phyloP scores from a whole-genome alignment of 2,888 invertebrate species.

The Acanthosepion esculentum region DNA sequence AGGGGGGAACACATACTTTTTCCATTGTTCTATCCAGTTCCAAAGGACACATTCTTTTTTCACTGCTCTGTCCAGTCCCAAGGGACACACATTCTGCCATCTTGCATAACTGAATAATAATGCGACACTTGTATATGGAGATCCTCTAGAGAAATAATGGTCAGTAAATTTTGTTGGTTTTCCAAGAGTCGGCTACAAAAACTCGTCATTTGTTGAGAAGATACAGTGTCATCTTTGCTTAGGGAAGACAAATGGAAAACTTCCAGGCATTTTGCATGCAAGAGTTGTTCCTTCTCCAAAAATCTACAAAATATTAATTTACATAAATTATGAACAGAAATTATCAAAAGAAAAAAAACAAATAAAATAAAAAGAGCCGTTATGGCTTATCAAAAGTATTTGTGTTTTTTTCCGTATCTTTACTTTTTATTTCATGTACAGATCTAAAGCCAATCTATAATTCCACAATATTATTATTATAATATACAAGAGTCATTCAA shows the following conservation, averaged over 20 bases:
- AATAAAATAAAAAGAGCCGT: too few species aligned
- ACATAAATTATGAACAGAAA: not conserved
- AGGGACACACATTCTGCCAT: slow-evolving; percentile 92
- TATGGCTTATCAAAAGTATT: too few species aligned
- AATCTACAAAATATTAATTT: slow-evolving; percentile 56
- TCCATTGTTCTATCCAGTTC: too few species aligned
- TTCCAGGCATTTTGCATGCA: slow-evolving; percentile 79
- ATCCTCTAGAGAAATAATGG: slow-evolving; percentile 79
- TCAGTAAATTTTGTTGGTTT: slow-evolving; percentile 65
- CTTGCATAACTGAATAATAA: slow-evolving; percentile 91
- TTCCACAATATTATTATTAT: too few species aligned
- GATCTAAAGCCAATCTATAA: too few species aligned
- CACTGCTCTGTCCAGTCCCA: slow-evolving; percentile 83
- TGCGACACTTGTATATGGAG: slow-evolving; percentile 87
- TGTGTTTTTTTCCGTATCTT: too few species aligned
- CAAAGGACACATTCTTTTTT: not conserved
- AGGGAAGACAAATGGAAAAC: slow-evolving; percentile 84
- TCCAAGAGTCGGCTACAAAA: slow-evolving; percentile 85
- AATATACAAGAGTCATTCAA: too few species aligned
- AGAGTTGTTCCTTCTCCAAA: slow-evolving; percentile 82
- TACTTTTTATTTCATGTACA: too few species aligned
- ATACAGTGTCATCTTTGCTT: slow-evolving; percentile 91
- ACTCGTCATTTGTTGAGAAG: slow-evolving; percentile 90
- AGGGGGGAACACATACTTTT: too few species aligned
- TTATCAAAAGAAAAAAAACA: not conserved